Percentiles rank a stretch among this genome's conserved stretches.
phyloP scores from a whole-genome alignment of 2,797 vertebrate species.

The Odontamblyopus lacepedii region DNA sequence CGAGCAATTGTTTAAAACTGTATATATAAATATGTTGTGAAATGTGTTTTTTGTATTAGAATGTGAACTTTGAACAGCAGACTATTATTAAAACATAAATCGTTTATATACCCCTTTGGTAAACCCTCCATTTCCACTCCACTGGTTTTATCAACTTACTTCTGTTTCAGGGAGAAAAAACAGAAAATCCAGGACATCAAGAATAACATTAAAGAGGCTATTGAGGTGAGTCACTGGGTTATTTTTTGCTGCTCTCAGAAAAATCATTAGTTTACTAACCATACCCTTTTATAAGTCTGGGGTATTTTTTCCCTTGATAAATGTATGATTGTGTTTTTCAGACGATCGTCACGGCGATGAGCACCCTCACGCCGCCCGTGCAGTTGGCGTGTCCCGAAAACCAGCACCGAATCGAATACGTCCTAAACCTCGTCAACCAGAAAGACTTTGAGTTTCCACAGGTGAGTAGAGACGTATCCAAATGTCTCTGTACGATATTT shows the following conservation, averaged over 20 bases:
- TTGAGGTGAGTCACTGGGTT: constrained; percentile 83
- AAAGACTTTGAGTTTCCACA: constrained; percentile 95
- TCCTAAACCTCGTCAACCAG: constrained; percentile 91
- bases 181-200: constrained; percentile 98
- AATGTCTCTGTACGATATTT: no score
- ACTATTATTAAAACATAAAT: neutral
- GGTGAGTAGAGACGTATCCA: constrained; percentile 75
- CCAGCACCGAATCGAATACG: constrained; percentile 91
- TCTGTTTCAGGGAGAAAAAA: constrained; percentile 90
- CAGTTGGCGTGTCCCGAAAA: constrained; percentile 90
- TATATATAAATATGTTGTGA: no score
- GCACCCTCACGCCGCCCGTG: constrained; percentile 90
- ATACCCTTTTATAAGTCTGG: neutral
- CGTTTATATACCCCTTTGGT: neutral
- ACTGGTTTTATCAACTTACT: neutral
- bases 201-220: constrained; percentile 98
- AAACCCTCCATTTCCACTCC: neutral
- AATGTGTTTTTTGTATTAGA: no score
- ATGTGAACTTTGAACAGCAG: no score
- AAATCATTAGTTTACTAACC: neutral
- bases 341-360: constrained; percentile 97
- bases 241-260: neutral
- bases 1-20: no score
- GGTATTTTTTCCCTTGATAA: neutral
- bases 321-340: constrained; percentile 58